phyloP scores from a whole-genome alignment of 1,140 invertebrate genomes.

The Anoplophora glabripennis region DNA sequence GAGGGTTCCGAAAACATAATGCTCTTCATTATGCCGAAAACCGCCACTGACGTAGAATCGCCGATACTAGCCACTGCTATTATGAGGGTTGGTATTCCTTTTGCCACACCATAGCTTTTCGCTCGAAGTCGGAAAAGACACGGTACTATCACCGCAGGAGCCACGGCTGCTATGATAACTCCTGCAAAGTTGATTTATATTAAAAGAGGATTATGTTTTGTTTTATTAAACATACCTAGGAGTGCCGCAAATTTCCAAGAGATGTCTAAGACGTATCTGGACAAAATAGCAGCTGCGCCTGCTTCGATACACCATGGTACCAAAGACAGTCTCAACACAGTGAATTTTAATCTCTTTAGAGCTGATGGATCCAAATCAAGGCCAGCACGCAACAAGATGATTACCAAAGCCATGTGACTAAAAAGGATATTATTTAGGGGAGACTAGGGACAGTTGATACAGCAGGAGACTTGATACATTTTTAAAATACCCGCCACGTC shows the following conservation, averaged over 20 bases:
- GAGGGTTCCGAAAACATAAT: conserved; percentile 77
- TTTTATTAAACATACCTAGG: conserved; percentile 51
- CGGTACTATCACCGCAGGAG: conserved; percentile 95
- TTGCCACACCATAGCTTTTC: conserved; percentile 85
- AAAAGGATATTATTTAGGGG: conserved; percentile 8
- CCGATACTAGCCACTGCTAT: conserved; percentile 83
- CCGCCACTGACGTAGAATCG: conserved; percentile 84
- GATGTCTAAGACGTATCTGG: conserved; percentile 73
- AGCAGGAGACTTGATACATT: background rate
- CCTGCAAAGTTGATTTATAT: conserved; percentile 47
- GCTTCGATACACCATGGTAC: conserved; percentile 84
- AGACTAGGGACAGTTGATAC: background rate
- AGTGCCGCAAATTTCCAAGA: conserved; percentile 87
- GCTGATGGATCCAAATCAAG: conserved; percentile 86
- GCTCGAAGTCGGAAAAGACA: conserved; percentile 73
- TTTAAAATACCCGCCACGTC: no score
- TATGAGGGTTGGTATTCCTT: conserved; percentile 92
- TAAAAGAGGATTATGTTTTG: no score
- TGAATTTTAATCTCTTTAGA: conserved; percentile 73
- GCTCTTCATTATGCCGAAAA: conserved; percentile 82
- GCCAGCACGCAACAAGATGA: conserved; percentile 91
- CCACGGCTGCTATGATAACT: conserved; percentile 86
- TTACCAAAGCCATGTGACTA: conserved; percentile 86
- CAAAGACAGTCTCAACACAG: conserved; percentile 78
- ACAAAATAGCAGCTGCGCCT: conserved; percentile 61